Conservation (phyloP, 2,888 invertebrate species). For the Machimus rusticus region DNA sequence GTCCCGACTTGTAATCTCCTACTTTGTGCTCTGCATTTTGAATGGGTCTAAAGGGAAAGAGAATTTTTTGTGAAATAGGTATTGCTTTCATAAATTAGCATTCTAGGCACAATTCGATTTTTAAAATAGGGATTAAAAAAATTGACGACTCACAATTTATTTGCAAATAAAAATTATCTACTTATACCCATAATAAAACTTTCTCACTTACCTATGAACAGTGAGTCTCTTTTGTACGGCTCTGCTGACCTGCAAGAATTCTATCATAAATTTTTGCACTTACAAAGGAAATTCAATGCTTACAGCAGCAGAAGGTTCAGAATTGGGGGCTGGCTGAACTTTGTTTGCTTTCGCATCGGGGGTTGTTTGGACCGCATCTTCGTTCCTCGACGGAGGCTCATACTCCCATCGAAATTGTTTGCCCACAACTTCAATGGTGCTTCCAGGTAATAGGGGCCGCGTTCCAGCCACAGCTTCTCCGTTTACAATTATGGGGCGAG, state of each 20-base stretch:
- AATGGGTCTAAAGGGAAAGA: too few species aligned
- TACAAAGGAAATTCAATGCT: neutral
- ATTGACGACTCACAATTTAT: neutral
- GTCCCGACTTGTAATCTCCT: too few species aligned
- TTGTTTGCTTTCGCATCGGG: conserved; percentile 2
- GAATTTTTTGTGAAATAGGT: too few species aligned
- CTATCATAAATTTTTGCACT: neutral
- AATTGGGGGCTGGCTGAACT: neutral
- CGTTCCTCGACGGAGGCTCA: conserved; percentile 28
- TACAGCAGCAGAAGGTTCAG: neutral
- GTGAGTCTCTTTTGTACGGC: conserved; percentile 54
- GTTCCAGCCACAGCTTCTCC: conserved; percentile 52
- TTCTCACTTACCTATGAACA: conserved; percentile 57
- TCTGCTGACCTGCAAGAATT: conserved; percentile 48
- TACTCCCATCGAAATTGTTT: conserved; percentile 57
- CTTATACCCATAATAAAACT: neutral
- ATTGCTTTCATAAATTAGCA: too few species aligned
- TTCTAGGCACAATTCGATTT: too few species aligned
- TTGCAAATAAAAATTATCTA: neutral
- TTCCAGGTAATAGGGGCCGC: conserved; percentile 55
- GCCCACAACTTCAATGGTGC: conserved; percentile 56
- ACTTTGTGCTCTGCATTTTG: too few species aligned
- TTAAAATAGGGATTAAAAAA: neutral
- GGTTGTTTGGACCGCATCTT: neutral
- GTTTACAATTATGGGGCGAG: conserved; percentile 55